phyloP scores from a whole-genome alignment of 2,113 vertebrate genomes.

The Leptosomus discolor region DNA sequence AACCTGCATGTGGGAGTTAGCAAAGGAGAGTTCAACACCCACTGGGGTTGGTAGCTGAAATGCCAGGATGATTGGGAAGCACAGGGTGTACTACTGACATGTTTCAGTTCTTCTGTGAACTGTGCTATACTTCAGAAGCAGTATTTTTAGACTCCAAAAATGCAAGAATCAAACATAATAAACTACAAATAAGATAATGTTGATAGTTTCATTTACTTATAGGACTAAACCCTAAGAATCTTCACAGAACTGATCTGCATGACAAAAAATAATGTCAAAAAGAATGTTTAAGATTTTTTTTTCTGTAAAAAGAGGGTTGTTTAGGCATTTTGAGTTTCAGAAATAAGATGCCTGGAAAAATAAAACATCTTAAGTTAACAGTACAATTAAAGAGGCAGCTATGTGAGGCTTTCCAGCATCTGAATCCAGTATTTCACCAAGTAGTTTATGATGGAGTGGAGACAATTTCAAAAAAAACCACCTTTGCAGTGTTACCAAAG shows the following conservation, averaged over 20 bases:
- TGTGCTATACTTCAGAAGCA: background rate
- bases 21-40: background rate
- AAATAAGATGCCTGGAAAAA: background rate
- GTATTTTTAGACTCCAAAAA: background rate
- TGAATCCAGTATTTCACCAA: background rate
- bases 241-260: background rate
- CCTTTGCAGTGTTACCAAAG: background rate
- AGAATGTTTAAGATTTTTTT: background rate
- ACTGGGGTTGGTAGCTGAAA: background rate
- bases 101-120: background rate
- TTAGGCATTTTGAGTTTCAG: background rate
- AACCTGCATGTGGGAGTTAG: background rate
- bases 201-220: background rate
- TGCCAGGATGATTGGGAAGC: accelerated
- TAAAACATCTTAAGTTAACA: background rate
- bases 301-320: background rate
- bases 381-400: background rate
- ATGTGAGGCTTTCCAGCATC: background rate
- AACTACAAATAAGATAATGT: background rate
- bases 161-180: background rate
- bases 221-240: background rate
- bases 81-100: background rate
- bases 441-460: background rate
- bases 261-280: background rate
- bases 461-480: background rate